Percentiles rank a stretch among this genome's conserved stretches.
Conservation (phyloP, 2,113 vertebrate genomes). For the Erinaceus europaeus region DNA sequence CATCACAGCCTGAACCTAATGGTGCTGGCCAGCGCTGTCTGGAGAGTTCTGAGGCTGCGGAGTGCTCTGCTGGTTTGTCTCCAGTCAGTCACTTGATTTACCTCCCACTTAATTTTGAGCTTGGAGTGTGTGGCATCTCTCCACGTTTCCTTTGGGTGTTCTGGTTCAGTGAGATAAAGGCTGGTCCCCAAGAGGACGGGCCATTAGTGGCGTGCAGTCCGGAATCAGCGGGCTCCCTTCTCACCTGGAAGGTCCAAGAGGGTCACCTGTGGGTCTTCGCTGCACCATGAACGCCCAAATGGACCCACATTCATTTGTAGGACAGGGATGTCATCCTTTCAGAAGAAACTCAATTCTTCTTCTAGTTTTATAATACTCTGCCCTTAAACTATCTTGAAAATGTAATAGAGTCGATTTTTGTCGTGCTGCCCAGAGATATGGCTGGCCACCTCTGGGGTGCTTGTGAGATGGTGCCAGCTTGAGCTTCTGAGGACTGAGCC, state of each 20-base stretch:
- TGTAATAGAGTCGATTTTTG: no score
- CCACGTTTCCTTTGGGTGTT: conserved; percentile 25
- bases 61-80: not conserved
- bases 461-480: not conserved
- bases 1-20: not conserved
- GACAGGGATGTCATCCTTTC: conserved; percentile 15
- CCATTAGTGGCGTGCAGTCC: not conserved
- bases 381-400: no score
- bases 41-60: not conserved
- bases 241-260: conserved; percentile 19
- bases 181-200: not conserved
- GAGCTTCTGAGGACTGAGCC: conserved; percentile 12
- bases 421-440: no score
- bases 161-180: not conserved
- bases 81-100: not conserved
- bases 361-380: conserved; percentile 26
- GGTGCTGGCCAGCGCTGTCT: not conserved
- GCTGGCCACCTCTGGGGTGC: not conserved
- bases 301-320: not conserved
- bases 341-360: conserved; percentile 36
- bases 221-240: not conserved
- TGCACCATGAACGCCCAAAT: no score
- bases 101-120: conserved; percentile 23
- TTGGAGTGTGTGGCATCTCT: not conserved
- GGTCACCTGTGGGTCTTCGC: no score